Base-by-base conservation (phyloP, 2,888 invertebrate species). In the Drosophila putrida region DNA sequence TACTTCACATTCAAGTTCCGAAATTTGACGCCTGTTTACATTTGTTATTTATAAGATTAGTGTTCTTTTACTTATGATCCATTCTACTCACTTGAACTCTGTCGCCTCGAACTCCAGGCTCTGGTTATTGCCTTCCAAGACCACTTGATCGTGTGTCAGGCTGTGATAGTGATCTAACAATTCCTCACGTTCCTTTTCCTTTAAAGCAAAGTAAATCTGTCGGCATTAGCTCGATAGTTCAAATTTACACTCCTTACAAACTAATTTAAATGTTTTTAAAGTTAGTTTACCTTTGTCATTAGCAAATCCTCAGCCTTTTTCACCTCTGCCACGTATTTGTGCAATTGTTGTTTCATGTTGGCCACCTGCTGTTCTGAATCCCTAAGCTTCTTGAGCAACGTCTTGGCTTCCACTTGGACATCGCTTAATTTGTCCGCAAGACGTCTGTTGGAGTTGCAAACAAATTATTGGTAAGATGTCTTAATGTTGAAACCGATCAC, bases 241-340 rank as follows among this genome's bases (percentile, higher is more conserved):
- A 62, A 41, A 49, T 36, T 20, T 9, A 9, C 13, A 38, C 13
- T 41, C n/a, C 65, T 71, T 70, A 68, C 8, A 4, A 10, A 60
- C 75, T 62, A 75, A 8, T n/a, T 36, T 4, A 1, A 41, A 20
- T 57, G 4, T 8, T 11, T 15, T 10, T 6, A 1, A 33, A 10
- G 4, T 10, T 4, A 6, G 11, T 49, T 65, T 81, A 95, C 95
- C 93, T 95, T 95, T 78, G 95, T 94, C 64, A 95, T 94, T 33
- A 97, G 93, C 64, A 96, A 92, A 83, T 97, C 96, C 91, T 97
- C 96, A 69, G 96, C 95, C 81, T 96, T 94, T 87, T 96, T 95
- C 13, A 97, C 95, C 93, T 97, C 96, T 80, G 95, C 94, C 5
- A 97, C 96, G 92, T 97, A 97, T 85, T 96, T 96, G 87, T 96